A percentile compares a stretch with the other conserved stretches of the same genome.
These are phyloP conservation scores for Istiophorus platypterus DNA, from an alignment of 2,113 vertebrate species.

Conservation along the genomic window DNA sequence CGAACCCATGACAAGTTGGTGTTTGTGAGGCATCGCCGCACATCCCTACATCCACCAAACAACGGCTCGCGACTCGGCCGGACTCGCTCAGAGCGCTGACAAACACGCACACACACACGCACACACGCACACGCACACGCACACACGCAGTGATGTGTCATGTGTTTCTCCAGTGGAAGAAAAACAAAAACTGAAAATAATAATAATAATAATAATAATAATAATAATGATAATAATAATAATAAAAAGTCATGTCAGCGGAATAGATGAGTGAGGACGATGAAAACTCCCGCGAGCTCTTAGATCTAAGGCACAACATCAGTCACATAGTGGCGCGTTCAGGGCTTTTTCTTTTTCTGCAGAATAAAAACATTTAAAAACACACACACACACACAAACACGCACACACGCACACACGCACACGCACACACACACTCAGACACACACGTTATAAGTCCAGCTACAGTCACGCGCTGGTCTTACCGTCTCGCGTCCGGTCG, in stretches of 20 bases:
- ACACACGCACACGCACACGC: too few relatives aligned
- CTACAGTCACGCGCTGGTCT: constrained; percentile 13
- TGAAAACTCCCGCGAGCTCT: not conserved
- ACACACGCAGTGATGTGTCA: not conserved
- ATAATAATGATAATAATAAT: too few relatives aligned
- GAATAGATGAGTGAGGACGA: too few relatives aligned
- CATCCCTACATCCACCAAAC: constrained; percentile 33
- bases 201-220: too few relatives aligned
- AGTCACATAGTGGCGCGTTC: too few relatives aligned
- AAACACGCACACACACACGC: too few relatives aligned
- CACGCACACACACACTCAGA: too few relatives aligned
- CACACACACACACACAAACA: too few relatives aligned
- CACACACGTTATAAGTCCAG: too few relatives aligned
- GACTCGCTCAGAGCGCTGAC: not conserved
- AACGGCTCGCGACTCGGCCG: constrained; percentile 25
- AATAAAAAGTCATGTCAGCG: not conserved
- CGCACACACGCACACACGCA: too few relatives aligned
- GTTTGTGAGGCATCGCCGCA: constrained; percentile 16
- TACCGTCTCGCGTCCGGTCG: constrained; percentile 44
- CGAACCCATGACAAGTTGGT: constrained; percentile 21
- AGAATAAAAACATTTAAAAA: too few relatives aligned
- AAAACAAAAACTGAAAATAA: not conserved
- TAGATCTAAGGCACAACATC: not conserved
- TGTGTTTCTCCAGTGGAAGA: not conserved
- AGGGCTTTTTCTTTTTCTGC: not conserved